Conservation (phyloP, 2,113 vertebrate genomes). For the Turnix velox region DNA sequence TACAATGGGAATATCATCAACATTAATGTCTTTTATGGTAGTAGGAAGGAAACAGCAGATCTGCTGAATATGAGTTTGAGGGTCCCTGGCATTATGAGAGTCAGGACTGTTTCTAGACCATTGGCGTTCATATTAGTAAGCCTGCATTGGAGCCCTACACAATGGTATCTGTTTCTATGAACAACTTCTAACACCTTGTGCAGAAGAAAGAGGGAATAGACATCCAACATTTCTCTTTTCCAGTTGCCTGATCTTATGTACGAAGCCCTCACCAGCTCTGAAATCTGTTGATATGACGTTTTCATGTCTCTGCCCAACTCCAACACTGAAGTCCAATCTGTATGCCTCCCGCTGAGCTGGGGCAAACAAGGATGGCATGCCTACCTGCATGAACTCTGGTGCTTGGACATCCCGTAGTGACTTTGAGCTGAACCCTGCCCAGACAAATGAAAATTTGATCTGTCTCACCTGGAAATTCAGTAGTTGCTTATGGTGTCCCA, state of each 20-base stretch:
- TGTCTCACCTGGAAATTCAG: not conserved
- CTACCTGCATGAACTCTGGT: not conserved
- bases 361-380: accelerated
- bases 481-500: not conserved
- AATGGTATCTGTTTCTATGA: not conserved
- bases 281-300: not conserved
- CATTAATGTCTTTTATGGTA: not conserved
- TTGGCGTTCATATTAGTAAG: not conserved
- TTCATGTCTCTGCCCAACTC: not conserved
- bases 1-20: not conserved
- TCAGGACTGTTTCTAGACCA: not conserved
- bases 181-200: not conserved
- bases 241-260: not conserved
- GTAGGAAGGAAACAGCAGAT: not conserved
- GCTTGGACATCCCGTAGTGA: not conserved
- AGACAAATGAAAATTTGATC: not conserved
- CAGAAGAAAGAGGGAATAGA: not conserved
- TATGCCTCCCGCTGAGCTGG: not conserved
- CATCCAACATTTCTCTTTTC: not conserved
- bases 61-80: not conserved
- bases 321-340: not conserved
- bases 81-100: not conserved
- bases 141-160: not conserved
- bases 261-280: not conserved
- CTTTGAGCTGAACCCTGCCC: not conserved